These are phyloP conservation scores for Drosophila tsacasi DNA, from an alignment of 1,140 invertebrate genomes.

Conservation along the genomic window DNA sequence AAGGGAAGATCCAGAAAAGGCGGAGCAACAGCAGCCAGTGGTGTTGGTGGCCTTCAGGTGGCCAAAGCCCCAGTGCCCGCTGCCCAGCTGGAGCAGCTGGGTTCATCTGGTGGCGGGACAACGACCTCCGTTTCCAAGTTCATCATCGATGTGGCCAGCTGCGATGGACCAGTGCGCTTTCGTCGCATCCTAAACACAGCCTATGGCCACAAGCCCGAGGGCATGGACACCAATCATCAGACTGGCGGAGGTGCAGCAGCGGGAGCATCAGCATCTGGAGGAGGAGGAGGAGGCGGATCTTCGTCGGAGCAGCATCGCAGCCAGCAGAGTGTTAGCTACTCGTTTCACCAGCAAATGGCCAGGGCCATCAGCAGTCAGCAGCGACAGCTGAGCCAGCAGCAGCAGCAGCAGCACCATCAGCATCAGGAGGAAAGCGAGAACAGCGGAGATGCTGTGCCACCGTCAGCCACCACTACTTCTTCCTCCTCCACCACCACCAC, in stretches of 20 bases:
- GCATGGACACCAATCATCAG: conserved; percentile 17
- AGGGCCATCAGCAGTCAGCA: conserved; percentile 80
- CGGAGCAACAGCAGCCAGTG: background rate
- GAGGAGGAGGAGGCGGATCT: conserved; percentile 1
- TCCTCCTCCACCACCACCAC: background rate
- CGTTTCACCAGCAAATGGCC: conserved; percentile 85
- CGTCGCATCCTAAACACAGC: conserved; percentile 92
- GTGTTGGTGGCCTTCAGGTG: conserved; percentile 54
- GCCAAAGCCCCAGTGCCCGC: conserved; percentile 66
- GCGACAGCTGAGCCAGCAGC: conserved; percentile 62
- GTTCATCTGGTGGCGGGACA: conserved; percentile 8
- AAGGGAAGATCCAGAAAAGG: background rate
- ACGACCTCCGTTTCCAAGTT: conserved; percentile 82
- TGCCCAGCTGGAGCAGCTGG: conserved; percentile 48
- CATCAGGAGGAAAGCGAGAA: conserved; percentile 83
- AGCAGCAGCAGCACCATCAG: conserved; percentile 40
- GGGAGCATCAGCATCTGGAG: no score
- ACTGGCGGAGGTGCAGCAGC: background rate
- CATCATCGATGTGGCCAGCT: conserved; percentile 93
- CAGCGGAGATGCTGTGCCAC: conserved; percentile 36
- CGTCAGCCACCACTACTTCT: background rate
- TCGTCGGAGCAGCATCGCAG: conserved; percentile 61
- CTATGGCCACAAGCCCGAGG: conserved; percentile 86
- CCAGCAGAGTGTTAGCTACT: conserved; percentile 80
- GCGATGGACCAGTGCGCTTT: conserved; percentile 94